Conservation (phyloP, 2,888 invertebrate genomes). For the Ceriagrion tenellum region DNA sequence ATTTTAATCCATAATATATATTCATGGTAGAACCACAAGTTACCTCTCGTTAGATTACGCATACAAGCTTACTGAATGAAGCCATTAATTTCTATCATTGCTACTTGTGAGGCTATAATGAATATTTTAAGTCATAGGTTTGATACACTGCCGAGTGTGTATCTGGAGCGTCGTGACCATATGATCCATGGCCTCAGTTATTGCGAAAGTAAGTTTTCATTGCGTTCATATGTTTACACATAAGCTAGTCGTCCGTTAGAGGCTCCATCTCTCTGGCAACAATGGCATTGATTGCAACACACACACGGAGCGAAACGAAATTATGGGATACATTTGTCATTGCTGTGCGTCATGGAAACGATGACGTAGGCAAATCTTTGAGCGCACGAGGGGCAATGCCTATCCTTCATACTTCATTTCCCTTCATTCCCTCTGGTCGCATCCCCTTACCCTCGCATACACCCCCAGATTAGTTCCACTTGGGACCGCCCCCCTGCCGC, state of each 20-base stretch:
- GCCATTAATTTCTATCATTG: no score
- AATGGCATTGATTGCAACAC: conserved; percentile 4
- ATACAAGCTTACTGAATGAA: no score
- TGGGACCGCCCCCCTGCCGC: conserved; percentile 14
- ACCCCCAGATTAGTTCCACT: conserved; percentile 59
- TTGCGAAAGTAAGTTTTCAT: neutral
- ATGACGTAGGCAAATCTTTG: conserved; percentile 54
- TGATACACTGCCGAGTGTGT: neutral
- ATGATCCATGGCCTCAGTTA: neutral
- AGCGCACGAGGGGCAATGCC: neutral
- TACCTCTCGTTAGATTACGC: no score
- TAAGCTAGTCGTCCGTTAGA: neutral
- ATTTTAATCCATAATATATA: no score
- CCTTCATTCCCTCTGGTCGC: neutral
- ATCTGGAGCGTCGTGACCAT: neutral
- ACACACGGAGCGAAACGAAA: conserved; percentile 38
- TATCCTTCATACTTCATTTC: neutral
- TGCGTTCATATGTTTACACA: neutral
- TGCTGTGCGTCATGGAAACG: conserved; percentile 56
- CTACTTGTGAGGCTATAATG: no score
- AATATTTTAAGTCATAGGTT: neutral
- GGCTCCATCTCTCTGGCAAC: neutral
- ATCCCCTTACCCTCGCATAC: conserved; percentile 33
- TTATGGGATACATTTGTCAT: conserved; percentile 61
- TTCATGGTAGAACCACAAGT: no score